Evolutionary conservation across 2,113 vertebrate genomes (phyloP).

Genomic region (Urocolius indicus): DNA sequence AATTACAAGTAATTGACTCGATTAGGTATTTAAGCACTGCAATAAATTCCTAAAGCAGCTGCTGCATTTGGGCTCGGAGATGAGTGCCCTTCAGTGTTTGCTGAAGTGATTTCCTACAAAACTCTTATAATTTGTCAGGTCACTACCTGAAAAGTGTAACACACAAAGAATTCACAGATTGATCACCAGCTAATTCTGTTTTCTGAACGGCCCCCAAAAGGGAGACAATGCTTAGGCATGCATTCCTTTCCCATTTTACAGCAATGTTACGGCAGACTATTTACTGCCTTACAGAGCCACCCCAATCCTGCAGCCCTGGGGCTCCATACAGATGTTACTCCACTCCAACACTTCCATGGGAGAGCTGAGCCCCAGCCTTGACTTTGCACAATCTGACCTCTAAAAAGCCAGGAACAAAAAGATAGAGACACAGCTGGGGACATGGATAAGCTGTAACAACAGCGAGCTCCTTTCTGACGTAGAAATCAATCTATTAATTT

Average conservation of each 20-base stretch:
- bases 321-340: fast-evolving
- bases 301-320: fast-evolving
- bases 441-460: neutral
- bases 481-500: neutral
- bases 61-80: neutral
- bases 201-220: neutral
- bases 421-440: fast-evolving
- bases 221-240: neutral
- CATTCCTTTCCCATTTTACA: neutral
- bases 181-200: neutral
- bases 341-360: neutral
- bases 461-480: neutral
- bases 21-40: neutral
- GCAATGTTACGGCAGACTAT: neutral
- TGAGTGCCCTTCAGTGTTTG: neutral
- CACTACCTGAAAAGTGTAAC: neutral
- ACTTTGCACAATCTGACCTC: neutral
- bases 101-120: constrained; percentile 12
- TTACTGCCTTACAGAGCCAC: neutral
- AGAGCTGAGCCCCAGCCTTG: neutral
- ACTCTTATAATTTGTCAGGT: neutral
- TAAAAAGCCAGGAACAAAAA: neutral
- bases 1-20: neutral
- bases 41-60: neutral
- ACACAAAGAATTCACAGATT: neutral